A percentile compares a stretch with the other conserved stretches of the same genome.
These are phyloP conservation scores for Xylocampa areola DNA, from an alignment of 2,888 invertebrate genomes.

Conservation along the genomic window DNA sequence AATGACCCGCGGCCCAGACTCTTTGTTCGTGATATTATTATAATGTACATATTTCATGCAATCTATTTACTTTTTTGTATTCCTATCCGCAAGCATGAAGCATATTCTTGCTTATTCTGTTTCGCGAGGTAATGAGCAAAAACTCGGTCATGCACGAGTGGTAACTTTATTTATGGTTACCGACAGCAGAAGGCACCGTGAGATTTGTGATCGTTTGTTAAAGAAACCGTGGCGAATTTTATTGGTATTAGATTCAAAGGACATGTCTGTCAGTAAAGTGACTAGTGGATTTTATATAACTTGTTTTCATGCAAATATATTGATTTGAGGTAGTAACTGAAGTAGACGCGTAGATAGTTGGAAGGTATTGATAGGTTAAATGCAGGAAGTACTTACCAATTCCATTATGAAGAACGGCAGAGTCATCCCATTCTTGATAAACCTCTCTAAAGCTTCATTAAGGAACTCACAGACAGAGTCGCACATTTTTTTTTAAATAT, in stretches of 20 bases:
- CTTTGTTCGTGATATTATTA: constrained; percentile 68
- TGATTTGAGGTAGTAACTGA: too few relatives aligned
- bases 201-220: constrained; percentile 57
- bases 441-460: too few relatives aligned
- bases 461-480: too few relatives aligned
- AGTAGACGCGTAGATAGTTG: not conserved
- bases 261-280: not conserved
- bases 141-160: constrained; percentile 67
- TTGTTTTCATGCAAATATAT: not conserved
- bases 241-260: constrained; percentile 47
- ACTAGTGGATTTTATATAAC: not conserved
- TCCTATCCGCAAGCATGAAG: constrained; percentile 56
- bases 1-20: constrained; percentile 58
- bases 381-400: too few relatives aligned
- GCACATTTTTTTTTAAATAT: too few relatives aligned
- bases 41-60: constrained; percentile 64
- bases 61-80: constrained; percentile 71
- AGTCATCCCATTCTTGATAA: too few relatives aligned
- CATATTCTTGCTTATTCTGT: constrained; percentile 62
- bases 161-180: constrained; percentile 62
- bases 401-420: too few relatives aligned
- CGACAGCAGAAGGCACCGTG: constrained; percentile 51
- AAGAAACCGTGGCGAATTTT: constrained; percentile 49
- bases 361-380: too few relatives aligned
- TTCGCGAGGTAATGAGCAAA: constrained; percentile 71